These are phyloP conservation scores for Marcusenius ussheri DNA, from an alignment of 2,113 vertebrate species.

Conservation along the genomic window DNA sequence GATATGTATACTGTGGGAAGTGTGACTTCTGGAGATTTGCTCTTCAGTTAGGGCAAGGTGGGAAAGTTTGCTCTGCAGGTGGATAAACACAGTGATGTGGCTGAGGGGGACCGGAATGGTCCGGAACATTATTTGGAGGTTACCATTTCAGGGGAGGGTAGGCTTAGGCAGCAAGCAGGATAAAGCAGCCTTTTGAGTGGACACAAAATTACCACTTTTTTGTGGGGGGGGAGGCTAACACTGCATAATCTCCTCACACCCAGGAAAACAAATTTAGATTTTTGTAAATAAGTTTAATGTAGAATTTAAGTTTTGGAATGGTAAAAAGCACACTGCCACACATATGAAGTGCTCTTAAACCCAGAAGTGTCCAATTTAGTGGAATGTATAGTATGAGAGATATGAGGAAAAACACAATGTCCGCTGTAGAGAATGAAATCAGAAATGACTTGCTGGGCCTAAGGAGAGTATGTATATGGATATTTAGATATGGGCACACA, in stretches of 20 bases:
- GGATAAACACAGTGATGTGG: background rate
- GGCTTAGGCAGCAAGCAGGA: background rate
- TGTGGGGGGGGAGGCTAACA: background rate
- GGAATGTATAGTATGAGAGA: background rate
- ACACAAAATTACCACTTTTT: background rate
- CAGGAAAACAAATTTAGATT: background rate
- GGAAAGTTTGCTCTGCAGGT: background rate
- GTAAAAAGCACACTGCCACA: background rate
- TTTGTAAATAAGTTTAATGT: background rate
- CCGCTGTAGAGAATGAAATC: background rate
- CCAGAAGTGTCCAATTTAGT: background rate
- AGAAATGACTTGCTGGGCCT: background rate
- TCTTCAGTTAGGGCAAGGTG: background rate
- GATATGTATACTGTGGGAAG: background rate
- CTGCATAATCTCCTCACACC: background rate
- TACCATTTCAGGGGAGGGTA: background rate
- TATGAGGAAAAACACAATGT: background rate
- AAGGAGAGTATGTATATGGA: background rate
- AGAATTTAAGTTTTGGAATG: background rate
- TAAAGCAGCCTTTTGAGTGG: background rate
- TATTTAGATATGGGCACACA: background rate
- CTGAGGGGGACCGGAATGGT: background rate
- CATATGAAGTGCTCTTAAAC: background rate
- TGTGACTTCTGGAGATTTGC: background rate
- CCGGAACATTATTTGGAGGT: background rate